These are phyloP conservation scores for Taxidea taxus DNA, from an alignment of 2,113 vertebrate genomes.

Conservation along the genomic window DNA sequence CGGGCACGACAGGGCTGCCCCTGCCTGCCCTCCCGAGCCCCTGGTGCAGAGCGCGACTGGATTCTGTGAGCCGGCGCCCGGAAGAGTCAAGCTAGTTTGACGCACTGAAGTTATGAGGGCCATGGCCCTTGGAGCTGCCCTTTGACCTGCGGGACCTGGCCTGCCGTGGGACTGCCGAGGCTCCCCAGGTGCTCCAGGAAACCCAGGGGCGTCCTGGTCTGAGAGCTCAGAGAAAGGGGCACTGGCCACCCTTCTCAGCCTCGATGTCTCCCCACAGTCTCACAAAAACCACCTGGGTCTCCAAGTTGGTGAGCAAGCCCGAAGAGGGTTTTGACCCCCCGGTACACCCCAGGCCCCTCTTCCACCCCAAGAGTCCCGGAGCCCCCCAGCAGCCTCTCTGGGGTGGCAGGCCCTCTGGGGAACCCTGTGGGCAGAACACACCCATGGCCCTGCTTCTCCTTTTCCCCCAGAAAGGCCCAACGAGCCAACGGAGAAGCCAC, in stretches of 20 bases:
- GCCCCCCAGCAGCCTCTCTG: fast-evolving
- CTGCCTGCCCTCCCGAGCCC: not conserved
- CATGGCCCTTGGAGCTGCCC: constrained; percentile 43
- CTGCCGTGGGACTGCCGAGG: fast-evolving
- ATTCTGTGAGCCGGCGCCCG: constrained; percentile 66
- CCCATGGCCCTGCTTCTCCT: not conserved
- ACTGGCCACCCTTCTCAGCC: fast-evolving
- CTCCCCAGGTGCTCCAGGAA: not conserved
- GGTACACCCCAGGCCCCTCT: not conserved
- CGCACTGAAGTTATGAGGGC: constrained; percentile 62
- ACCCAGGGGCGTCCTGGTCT: not conserved
- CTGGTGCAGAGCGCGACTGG: not conserved
- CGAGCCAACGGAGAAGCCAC: constrained; percentile 64
- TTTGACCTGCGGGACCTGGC: not conserved
- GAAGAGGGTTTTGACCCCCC: not conserved
- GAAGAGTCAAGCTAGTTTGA: constrained; percentile 60
- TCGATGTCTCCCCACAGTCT: not conserved
- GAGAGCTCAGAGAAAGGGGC: not conserved
- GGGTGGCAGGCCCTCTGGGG: not conserved
- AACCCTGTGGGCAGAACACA: not conserved
- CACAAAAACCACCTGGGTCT: not conserved
- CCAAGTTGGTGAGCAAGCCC: not conserved
- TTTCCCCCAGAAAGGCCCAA: not conserved
- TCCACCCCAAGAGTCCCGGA: not conserved
- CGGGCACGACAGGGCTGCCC: fast-evolving